Evolutionary conservation across 2,888 invertebrate species (phyloP).

Genomic region (Sisyra nigra): DNA sequence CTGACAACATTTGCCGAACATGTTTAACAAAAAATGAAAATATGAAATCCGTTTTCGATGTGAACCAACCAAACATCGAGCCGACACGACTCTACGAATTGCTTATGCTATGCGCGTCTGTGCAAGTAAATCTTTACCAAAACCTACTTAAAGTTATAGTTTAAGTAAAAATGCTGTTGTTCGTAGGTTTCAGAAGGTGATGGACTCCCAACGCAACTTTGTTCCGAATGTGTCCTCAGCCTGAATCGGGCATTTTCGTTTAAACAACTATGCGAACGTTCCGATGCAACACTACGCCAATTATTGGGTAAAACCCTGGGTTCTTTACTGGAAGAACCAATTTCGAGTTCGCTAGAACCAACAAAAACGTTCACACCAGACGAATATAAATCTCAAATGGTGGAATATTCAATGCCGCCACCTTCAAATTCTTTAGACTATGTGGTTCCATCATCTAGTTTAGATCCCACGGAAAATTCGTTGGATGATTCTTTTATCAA

Average conservation of each 20-base stretch:
- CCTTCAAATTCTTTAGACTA: too few relatives aligned
- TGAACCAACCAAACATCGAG: constrained; percentile 13
- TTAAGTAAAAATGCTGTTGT: not conserved
- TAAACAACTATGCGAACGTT: constrained; percentile 24
- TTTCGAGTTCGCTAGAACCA: too few relatives aligned
- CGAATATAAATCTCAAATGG: too few relatives aligned
- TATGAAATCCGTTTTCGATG: constrained; percentile 22
- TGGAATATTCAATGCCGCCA: too few relatives aligned
- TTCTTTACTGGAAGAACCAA: not conserved
- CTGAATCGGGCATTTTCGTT: constrained; percentile 24
- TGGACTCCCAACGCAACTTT: constrained; percentile 25
- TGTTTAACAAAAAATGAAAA: constrained; percentile 22
- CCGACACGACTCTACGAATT: constrained; percentile 21
- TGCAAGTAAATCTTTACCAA: constrained; percentile 19
- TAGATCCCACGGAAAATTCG: too few relatives aligned
- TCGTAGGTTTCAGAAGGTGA: constrained; percentile 22
- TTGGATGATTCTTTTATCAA: too few relatives aligned
- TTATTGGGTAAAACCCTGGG: constrained; percentile 5
- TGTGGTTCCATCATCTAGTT: too few relatives aligned
- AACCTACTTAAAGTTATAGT: not conserved
- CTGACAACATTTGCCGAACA: constrained; percentile 25
- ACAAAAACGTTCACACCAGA: too few relatives aligned
- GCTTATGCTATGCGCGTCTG: constrained; percentile 23
- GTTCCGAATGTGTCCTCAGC: constrained; percentile 24
- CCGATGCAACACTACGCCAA: constrained; percentile 21